These are phyloP conservation scores for Andrena chrysosceles DNA, from an alignment of 2,888 invertebrate species.

Conservation along the genomic window DNA sequence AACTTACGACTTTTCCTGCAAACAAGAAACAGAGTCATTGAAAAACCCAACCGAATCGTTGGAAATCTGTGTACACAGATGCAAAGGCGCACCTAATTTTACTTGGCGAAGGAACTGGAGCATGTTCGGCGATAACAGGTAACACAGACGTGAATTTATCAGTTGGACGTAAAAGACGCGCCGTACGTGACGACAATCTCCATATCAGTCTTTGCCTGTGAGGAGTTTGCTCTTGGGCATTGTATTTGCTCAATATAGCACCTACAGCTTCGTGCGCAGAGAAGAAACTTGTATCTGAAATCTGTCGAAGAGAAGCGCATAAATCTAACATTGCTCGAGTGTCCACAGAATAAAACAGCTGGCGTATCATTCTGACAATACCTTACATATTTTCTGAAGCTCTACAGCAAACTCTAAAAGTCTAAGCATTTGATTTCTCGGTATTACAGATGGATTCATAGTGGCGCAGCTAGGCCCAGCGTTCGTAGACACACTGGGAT, in stretches of 20 bases:
- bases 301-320: slow-evolving; percentile 84
- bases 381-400: slow-evolving; percentile 90
- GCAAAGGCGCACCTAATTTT: slow-evolving; percentile 77
- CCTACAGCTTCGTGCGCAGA: slow-evolving; percentile 88
- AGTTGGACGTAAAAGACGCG: slow-evolving; percentile 90
- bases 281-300: slow-evolving; percentile 89
- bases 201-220: slow-evolving; percentile 91
- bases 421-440: slow-evolving; percentile 87
- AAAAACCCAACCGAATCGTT: not conserved
- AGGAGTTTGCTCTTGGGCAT: slow-evolving; percentile 89
- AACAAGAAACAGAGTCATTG: slow-evolving; percentile 17
- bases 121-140: slow-evolving; percentile 91
- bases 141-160: slow-evolving; percentile 90
- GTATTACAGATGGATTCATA: slow-evolving; percentile 65
- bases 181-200: slow-evolving; percentile 91
- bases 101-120: slow-evolving; percentile 83
- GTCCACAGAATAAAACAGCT: no score
- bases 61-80: not conserved
- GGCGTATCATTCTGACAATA: slow-evolving; percentile 80
- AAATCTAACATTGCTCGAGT: not conserved
- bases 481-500: slow-evolving; percentile 62
- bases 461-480: slow-evolving; percentile 69
- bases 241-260: slow-evolving; percentile 89
- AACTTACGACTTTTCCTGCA: slow-evolving; percentile 82
- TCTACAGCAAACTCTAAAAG: slow-evolving; percentile 90